Percentiles rank a stretch among this genome's conserved stretches.
phyloP scores from a whole-genome alignment of 2,113 vertebrate species.

The Pterocles gutturalis region DNA sequence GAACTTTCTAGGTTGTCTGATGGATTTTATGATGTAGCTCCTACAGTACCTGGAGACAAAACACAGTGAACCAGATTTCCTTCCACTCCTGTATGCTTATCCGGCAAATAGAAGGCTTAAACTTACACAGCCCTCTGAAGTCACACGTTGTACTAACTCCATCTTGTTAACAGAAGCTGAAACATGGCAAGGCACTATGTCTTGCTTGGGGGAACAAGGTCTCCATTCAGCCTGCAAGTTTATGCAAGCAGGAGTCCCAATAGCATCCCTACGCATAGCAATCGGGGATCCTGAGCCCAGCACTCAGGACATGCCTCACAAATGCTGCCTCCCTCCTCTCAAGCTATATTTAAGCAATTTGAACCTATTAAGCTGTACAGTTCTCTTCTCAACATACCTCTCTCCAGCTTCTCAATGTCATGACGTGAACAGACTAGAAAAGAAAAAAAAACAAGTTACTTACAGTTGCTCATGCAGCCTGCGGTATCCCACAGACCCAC shows the following conservation, averaged over 20 bases:
- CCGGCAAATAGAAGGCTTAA: background rate
- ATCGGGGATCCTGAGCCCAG: background rate
- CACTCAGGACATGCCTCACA: background rate
- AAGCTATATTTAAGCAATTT: background rate
- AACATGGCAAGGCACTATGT: background rate
- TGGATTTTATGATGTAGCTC: background rate
- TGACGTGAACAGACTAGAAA: conserved; percentile 92
- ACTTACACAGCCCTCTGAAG: background rate
- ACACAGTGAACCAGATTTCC: background rate
- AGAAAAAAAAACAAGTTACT: background rate
- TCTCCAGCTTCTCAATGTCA: conserved; percentile 93
- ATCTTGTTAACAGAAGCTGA: background rate
- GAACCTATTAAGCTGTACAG: background rate
- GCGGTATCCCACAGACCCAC: background rate
- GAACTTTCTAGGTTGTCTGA: background rate
- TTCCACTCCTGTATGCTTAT: background rate
- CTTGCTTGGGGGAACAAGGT: background rate
- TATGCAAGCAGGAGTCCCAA: background rate
- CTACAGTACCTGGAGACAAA: background rate
- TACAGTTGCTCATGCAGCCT: background rate
- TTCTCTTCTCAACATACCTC: conserved; percentile 82
- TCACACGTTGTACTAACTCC: background rate
- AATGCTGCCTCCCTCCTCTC: background rate
- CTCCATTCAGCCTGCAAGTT: background rate
- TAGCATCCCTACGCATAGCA: fast-evolving